Evolutionary conservation across 2,888 invertebrate genomes (phyloP), one percentile per base, ranked within the genome.

Genomic region (Leucophenga maculata): DNA sequence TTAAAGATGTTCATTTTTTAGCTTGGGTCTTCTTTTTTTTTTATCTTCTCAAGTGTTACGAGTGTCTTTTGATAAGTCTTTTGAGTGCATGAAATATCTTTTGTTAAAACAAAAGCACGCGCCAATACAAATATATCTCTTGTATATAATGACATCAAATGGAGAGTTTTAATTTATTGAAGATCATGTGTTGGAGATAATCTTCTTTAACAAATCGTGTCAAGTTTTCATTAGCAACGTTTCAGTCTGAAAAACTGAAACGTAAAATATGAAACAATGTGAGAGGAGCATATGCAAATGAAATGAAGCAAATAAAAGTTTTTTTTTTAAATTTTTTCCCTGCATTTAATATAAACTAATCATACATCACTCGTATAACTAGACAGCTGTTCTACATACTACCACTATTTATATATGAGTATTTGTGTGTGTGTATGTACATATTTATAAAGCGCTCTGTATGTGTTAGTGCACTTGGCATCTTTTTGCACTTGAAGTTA

Each of bases 1-100:
- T 59, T 59, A 59, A 59, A 59, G 59, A 26, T 55, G 20, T 26
- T 59, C 31, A 32, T 59, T 32, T 59, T 32, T 32, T 31, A n/a
- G 22, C 26, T 31, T n/a, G 16, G 4, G 9, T 16, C 9, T 18
- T 52, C 20, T 39, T 18, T 18, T n/a, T 52, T n/a, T 18, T 1
- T 50, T n/a, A 8, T n/a, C n/a, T 50, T 39, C 39, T 50, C 13
- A 39, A 39, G 39, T 39, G 39, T 39, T 39, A 39, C 3, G 39
- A 11, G 8, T 39, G 39, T 11, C 39, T 39, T 20, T 9, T 52
- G 52, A 11, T 39, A 39, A 6, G 39, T 11, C 39, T 39, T n/a
- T 39, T 39, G 39, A 39, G 39, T 39, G 13, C 13, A 14, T 48
- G 52, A 26, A 3, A 39, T 39, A 39, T 3, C 39, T 39, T 32